Evolutionary conservation across 2,888 invertebrate genomes (phyloP).

Genomic region (Norana najaformis): DNA sequence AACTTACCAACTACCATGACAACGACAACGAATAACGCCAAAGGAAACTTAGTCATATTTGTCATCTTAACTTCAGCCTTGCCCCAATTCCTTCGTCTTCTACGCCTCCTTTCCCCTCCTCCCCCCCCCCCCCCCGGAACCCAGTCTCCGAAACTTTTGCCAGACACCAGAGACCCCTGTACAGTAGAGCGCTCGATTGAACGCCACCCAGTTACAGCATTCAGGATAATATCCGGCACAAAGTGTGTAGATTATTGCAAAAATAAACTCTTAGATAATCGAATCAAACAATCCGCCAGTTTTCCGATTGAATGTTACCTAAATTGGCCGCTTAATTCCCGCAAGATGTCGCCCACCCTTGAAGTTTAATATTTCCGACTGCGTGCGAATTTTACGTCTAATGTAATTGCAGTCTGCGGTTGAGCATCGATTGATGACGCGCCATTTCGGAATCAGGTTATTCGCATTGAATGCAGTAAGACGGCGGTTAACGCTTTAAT

Average conservation of each 20-base stretch:
- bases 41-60: background rate
- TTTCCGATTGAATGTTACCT: background rate
- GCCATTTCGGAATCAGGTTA: background rate
- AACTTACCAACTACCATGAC: background rate
- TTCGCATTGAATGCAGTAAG: background rate
- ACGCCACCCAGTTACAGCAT: background rate
- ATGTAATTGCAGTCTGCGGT: background rate
- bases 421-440: background rate
- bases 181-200: background rate
- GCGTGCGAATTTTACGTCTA: background rate
- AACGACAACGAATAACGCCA: background rate
- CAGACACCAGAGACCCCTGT: background rate
- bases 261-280: background rate
- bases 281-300: background rate
- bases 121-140: background rate
- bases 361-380: background rate
- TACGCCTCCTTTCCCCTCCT: too few species aligned
- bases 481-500: too few species aligned
- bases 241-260: background rate
- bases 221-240: background rate
- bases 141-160: background rate
- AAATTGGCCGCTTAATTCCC: background rate
- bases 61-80: background rate
- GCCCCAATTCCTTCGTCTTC: background rate
- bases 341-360: background rate